Evolutionary conservation across 2,888 invertebrate species (phyloP).

Genomic region (Melieria picta): DNA sequence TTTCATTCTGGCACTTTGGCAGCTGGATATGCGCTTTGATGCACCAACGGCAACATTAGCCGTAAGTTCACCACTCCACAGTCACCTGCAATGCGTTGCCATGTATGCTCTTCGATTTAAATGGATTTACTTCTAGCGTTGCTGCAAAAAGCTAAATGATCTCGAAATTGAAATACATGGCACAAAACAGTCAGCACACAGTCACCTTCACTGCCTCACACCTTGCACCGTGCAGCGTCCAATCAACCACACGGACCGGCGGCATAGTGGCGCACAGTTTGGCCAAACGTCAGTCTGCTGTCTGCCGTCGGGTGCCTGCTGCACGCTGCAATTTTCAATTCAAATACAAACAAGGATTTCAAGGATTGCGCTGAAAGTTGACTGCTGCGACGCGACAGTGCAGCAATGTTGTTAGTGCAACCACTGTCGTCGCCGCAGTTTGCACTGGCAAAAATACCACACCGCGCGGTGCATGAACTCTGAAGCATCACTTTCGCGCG

Average conservation of each 20-base stretch:
- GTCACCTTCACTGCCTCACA: not conserved
- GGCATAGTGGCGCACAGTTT: not conserved
- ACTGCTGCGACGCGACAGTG: slow-evolving; percentile 29
- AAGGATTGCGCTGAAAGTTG: slow-evolving; percentile 44
- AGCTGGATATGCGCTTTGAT: too few species aligned
- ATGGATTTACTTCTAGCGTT: slow-evolving; percentile 15
- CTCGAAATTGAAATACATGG: slow-evolving; percentile 53
- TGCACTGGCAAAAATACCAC: too few species aligned
- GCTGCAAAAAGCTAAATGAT: slow-evolving; percentile 48
- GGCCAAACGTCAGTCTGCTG: not conserved
- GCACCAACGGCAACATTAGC: too few species aligned
- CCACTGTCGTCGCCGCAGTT: too few species aligned
- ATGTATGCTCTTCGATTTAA: slow-evolving; percentile 19
- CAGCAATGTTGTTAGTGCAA: slow-evolving; percentile 14
- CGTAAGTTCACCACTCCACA: not conserved
- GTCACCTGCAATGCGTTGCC: not conserved
- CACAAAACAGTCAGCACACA: slow-evolving; percentile 37
- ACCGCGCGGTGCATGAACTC: slow-evolving; percentile 58
- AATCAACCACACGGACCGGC: not conserved
- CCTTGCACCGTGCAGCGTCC: not conserved
- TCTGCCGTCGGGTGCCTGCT: slow-evolving; percentile 1
- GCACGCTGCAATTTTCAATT: slow-evolving; percentile 46
- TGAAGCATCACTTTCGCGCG: slow-evolving; percentile 56
- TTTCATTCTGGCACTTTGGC: too few species aligned
- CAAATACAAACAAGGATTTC: slow-evolving; percentile 47